phyloP scores from a whole-genome alignment of 2,113 vertebrate genomes.

The Poecile atricapillus region DNA sequence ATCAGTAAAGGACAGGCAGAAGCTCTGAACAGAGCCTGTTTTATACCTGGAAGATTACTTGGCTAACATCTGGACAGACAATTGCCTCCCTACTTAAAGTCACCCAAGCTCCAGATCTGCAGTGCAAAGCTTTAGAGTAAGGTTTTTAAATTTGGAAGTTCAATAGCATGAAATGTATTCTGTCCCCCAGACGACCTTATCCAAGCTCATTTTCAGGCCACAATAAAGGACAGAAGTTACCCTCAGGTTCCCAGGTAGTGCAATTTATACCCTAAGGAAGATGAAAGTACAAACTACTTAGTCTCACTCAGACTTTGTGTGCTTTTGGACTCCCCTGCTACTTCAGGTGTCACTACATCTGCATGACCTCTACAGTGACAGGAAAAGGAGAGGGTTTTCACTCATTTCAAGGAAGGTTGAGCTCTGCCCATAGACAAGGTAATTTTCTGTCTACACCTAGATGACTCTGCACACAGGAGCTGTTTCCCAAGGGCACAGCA shows the following conservation, averaged over 20 bases:
- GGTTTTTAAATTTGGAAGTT: background rate
- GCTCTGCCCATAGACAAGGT: background rate
- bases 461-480: background rate
- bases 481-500: background rate
- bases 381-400: background rate
- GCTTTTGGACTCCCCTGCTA: background rate
- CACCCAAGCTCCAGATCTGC: background rate
- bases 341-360: background rate
- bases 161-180: background rate
- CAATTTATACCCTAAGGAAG: background rate
- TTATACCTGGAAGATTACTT: background rate
- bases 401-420: background rate
- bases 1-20: background rate
- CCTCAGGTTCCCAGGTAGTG: background rate
- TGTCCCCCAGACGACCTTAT: background rate
- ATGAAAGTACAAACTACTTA: background rate
- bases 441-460: background rate
- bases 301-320: background rate
- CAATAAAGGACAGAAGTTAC: background rate
- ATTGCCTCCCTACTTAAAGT: background rate
- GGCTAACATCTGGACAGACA: background rate
- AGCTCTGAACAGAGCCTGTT: background rate
- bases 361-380: rapidly evolving
- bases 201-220: background rate
- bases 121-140: background rate